A percentile compares a stretch with the other conserved stretches of the same genome.
Conservation (phyloP, 2,888 invertebrate species). For the Drosophila falleni region DNA sequence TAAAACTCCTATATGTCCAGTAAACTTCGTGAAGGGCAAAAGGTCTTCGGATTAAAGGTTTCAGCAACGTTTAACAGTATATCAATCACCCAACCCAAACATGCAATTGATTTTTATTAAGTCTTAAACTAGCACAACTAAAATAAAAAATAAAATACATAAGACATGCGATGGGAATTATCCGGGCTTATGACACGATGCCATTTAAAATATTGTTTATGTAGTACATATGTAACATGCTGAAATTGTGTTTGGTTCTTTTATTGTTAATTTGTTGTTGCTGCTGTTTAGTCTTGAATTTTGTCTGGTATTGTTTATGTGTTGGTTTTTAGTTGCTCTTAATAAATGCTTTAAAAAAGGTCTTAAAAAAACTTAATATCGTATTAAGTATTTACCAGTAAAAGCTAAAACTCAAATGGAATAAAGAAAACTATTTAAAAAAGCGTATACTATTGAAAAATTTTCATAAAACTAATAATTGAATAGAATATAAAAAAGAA, state of each 20-base stretch:
- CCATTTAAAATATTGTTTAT: constrained; percentile 18
- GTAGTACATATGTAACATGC: constrained; percentile 35
- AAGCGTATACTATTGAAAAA: constrained; percentile 49
- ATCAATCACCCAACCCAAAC: constrained; percentile 5
- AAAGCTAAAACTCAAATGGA: constrained; percentile 42
- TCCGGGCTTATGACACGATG: constrained; percentile 23
- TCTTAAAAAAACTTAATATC: constrained; percentile 44
- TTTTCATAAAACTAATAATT: constrained; percentile 48
- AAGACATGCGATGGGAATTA: constrained; percentile 30
- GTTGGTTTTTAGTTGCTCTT: constrained; percentile 75
- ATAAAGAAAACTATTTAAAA: constrained; percentile 38
- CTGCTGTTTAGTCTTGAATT: constrained; percentile 32
- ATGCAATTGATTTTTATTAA: constrained; percentile 31
- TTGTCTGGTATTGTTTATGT: constrained; percentile 59
- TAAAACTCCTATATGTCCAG: background rate
- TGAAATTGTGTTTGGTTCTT: constrained; percentile 14
- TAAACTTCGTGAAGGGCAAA: background rate
- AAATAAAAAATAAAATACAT: constrained; percentile 5
- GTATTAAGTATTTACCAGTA: constrained; percentile 22
- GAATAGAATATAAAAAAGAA: constrained; percentile 47
- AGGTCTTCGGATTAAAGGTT: background rate
- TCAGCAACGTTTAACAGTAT: background rate
- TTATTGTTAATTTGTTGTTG: constrained; percentile 32
- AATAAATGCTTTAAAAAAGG: constrained; percentile 44
- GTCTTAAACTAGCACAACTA: constrained; percentile 1